Percentiles rank a stretch among this genome's conserved stretches.
Conservation (phyloP, 2,113 vertebrate species). For the Paradisaea rubra region DNA sequence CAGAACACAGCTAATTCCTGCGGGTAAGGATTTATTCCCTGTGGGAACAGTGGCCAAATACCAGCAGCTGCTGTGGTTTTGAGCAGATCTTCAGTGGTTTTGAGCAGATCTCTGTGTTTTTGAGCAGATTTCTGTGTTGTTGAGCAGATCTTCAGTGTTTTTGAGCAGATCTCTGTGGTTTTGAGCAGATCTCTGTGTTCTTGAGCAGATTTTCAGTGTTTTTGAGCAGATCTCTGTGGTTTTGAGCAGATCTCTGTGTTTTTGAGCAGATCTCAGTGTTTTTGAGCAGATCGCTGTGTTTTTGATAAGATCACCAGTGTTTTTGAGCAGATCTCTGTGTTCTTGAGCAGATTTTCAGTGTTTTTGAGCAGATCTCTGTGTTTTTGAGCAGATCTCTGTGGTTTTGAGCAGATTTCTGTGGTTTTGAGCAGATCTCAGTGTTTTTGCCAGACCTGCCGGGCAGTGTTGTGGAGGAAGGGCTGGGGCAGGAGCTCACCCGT, state of each 20-base stretch:
- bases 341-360: neutral
- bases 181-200: neutral
- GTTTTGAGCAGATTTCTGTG: neutral
- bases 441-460: neutral
- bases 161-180: neutral
- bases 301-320: neutral
- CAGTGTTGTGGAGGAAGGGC: neutral
- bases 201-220: neutral
- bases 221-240: neutral
- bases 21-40: neutral
- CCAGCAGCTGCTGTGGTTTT: neutral
- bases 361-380: neutral
- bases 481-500: neutral
- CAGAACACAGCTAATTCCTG: neutral
- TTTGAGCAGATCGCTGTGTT: too few relatives aligned
- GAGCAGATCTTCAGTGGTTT: neutral
- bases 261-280: neutral
- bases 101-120: neutral
- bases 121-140: neutral
- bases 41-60: neutral
- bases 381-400: rapidly evolving
- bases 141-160: neutral
- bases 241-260: neutral
- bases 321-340: neutral
- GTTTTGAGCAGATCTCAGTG: neutral